Conservation (phyloP, 1,140 invertebrate species). For the Apocrypta bakeri region DNA sequence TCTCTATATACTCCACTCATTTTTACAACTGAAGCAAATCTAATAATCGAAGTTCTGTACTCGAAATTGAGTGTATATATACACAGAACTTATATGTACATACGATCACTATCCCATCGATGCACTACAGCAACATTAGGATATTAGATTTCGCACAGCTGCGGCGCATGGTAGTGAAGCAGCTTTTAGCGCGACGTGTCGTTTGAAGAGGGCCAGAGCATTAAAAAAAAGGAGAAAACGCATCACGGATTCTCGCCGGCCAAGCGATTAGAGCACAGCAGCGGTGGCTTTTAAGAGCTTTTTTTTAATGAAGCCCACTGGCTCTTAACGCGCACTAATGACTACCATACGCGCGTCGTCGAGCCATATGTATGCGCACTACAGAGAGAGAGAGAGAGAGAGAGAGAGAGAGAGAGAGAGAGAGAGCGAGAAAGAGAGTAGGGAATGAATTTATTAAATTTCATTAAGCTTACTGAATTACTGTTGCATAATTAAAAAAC, state of each 20-base stretch:
- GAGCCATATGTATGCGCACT: neutral
- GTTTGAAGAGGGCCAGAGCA: neutral
- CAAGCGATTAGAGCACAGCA: constrained; percentile 25
- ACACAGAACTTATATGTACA: too few species aligned
- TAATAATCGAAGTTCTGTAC: too few species aligned
- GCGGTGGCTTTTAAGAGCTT: constrained; percentile 3
- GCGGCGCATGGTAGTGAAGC: too few species aligned
- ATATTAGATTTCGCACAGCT: constrained; percentile 35
- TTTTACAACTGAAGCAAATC: too few species aligned
- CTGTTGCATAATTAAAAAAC: too few species aligned
- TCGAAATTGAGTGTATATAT: too few species aligned
- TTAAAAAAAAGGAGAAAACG: neutral
- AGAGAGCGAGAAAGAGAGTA: too few species aligned
- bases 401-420: too few species aligned
- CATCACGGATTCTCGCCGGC: constrained; percentile 10
- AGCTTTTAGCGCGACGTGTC: neutral
- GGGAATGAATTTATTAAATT: neutral
- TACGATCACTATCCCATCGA: too few species aligned
- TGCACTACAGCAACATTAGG: too few species aligned
- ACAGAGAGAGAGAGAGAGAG: too few species aligned
- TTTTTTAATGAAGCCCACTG: constrained; percentile 35
- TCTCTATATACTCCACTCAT: too few species aligned
- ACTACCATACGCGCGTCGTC: constrained; percentile 1
- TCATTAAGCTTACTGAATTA: neutral
- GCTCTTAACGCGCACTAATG: constrained; percentile 11